Evolutionary conservation across 2,113 vertebrate species (phyloP), one percentile per base, ranked within the genome.

Genomic region (Hyperoodon ampullatus): DNA sequence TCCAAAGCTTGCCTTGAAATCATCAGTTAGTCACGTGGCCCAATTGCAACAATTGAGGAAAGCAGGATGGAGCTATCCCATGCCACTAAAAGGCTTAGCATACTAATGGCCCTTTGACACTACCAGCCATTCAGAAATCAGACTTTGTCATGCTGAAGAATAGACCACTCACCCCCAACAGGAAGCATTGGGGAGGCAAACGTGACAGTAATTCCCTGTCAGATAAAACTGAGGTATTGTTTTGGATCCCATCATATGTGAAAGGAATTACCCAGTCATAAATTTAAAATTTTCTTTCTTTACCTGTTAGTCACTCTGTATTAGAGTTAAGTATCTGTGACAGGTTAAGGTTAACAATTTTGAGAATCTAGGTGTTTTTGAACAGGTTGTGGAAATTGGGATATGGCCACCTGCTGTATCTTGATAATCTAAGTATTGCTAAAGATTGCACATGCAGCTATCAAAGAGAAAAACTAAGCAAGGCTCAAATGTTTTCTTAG

Each of bases 151-250:
- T 74, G 95, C 93, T 93, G 92, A 98, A 98, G 96, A 98, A 98
- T 81, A 97, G 97, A 97, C 95, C 88, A 96, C 95, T 98, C 98
- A 83, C 44, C 92, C 97, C 95, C 96, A 98, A 96, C 78, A 98
- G 96, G 97, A 98, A 98, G 96, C 98, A 96, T 3, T 97, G 96
- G 95, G 84, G 97, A 98, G 98, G 98, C 91, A 93, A 97, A 98
- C 98, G 88, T 98, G 97, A 94, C 96, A 98, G 97, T 97, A 98
- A 98, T 98, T 98, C 96, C 86, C 97, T 97, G 95, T 91, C 97
- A 97, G 97, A 97, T 97, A 63, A 97, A 98, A 97, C 88, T 39
- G 10, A 97, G 88, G 93, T 96, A 92, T 98, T 98, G 96, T 94
- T 98, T 96, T 96, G 75, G 78, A 95, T 94, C 97, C 80, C 88